Evolutionary conservation across 2,797 vertebrate genomes (phyloP).

Genomic region (Pipistrellus kuhlii): DNA sequence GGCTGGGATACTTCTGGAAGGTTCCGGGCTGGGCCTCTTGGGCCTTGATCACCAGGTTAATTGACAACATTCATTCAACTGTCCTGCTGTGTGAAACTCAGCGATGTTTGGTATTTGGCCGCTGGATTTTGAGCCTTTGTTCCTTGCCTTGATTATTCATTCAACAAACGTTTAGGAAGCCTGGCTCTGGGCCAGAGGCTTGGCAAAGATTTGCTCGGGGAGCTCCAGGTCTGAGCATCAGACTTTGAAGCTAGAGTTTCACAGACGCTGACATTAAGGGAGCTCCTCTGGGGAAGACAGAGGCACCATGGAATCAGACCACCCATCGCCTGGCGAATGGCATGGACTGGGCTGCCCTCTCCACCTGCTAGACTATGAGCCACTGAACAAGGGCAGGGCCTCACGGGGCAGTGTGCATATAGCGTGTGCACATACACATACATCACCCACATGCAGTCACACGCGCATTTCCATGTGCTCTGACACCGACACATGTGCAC

Average conservation of each 20-base stretch:
- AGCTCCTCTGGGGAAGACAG: fast-evolving
- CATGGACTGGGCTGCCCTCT: neutral
- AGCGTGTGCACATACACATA: no score
- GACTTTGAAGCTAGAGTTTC: neutral
- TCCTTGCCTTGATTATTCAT: neutral
- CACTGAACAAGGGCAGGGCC: neutral
- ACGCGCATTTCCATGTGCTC: neutral
- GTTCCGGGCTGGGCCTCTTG: neutral
- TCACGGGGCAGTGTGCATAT: fast-evolving
- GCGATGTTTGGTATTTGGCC: neutral
- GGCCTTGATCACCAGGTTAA: neutral
- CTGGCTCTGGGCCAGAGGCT: neutral
- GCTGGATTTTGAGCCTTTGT: neutral
- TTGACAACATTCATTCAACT: neutral
- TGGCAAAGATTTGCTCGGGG: neutral
- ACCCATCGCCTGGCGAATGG: fast-evolving
- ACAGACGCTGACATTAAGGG: neutral
- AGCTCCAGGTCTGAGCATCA: neutral
- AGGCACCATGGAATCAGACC: fast-evolving
- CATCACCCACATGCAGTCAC: no score
- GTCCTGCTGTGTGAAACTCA: neutral
- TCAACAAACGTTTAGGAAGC: neutral
- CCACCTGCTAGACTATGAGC: neutral
- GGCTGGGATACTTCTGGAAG: neutral
- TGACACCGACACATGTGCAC: neutral